A percentile compares a stretch with the other conserved stretches of the same genome.
These are phyloP conservation scores for Eurystomus gularis DNA, from an alignment of 2,113 vertebrate genomes.

Conservation along the genomic window DNA sequence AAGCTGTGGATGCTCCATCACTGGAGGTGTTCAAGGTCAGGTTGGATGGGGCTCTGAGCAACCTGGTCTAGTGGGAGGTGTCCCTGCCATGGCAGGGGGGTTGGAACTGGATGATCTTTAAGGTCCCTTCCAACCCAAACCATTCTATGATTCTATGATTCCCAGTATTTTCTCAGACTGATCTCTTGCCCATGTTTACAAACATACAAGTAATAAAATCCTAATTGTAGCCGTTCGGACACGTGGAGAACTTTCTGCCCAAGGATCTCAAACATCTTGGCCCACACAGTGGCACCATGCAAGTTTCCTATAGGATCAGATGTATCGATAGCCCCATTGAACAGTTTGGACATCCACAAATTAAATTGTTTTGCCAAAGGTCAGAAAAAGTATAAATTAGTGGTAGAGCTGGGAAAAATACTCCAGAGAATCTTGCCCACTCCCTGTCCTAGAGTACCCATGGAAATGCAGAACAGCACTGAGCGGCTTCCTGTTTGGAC, in stretches of 20 bases:
- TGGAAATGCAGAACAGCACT: background rate
- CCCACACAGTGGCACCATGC: background rate
- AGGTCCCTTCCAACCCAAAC: no score
- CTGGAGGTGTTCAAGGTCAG: no score
- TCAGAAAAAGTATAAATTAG: background rate
- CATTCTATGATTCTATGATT: no score
- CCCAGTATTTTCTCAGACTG: background rate
- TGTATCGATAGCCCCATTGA: background rate
- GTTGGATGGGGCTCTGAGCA: no score
- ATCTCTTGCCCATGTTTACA: background rate
- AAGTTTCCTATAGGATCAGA: background rate
- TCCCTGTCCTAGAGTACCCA: background rate
- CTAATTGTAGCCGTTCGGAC: background rate
- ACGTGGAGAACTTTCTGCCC: background rate
- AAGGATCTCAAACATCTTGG: background rate
- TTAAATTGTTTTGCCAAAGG: constrained; percentile 8
- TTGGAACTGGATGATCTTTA: no score
- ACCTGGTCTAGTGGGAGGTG: no score
- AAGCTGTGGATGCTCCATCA: no score
- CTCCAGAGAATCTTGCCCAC: background rate
- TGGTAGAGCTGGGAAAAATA: background rate
- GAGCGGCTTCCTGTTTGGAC: background rate
- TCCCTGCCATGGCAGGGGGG: no score
- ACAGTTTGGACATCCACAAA: background rate
- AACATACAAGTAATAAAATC: background rate